Evolutionary conservation across 2,797 vertebrate genomes (phyloP).

Genomic region (Coregonus ussuriensis): DNA sequence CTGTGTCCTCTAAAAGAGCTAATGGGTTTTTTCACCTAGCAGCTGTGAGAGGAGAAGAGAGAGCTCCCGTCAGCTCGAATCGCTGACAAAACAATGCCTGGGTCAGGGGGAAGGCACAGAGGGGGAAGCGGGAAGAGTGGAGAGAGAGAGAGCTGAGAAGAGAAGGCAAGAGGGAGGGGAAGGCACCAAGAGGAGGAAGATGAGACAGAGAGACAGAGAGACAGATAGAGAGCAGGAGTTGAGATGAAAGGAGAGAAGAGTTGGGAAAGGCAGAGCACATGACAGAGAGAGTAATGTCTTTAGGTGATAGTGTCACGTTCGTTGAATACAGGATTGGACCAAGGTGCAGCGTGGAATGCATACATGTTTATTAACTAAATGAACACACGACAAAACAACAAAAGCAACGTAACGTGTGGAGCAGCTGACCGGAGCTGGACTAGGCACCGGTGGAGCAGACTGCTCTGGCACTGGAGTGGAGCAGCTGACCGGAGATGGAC

Average conservation of each 20-base stretch:
- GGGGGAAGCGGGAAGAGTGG: conserved; percentile 24
- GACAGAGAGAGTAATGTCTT: neutral
- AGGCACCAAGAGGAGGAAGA: neutral
- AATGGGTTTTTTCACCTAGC: conserved; percentile 71
- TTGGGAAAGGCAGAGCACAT: neutral
- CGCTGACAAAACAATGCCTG: conserved; percentile 67
- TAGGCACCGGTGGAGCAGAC: too few species aligned
- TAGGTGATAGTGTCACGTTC: neutral
- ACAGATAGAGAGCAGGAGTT: conserved; percentile 3
- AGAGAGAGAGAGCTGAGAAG: conserved; percentile 39
- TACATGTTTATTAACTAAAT: too few species aligned
- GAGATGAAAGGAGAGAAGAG: conserved; percentile 1
- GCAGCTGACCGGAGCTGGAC: too few species aligned
- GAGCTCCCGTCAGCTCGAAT: conserved; percentile 61
- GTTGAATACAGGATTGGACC: too few species aligned
- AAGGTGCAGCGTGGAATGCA: too few species aligned
- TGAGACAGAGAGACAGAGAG: conserved; percentile 7
- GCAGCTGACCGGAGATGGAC: too few species aligned
- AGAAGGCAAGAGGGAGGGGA: conserved; percentile 25
- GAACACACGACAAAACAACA: too few species aligned
- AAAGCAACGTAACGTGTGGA: too few species aligned
- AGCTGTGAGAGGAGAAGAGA: conserved; percentile 23
- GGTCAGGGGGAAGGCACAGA: conserved; percentile 39
- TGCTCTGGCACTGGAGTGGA: too few species aligned
- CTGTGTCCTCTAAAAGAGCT: conserved; percentile 55